Conservation (phyloP, 1,140 invertebrate species). For the Harpegnathos saltator region DNA sequence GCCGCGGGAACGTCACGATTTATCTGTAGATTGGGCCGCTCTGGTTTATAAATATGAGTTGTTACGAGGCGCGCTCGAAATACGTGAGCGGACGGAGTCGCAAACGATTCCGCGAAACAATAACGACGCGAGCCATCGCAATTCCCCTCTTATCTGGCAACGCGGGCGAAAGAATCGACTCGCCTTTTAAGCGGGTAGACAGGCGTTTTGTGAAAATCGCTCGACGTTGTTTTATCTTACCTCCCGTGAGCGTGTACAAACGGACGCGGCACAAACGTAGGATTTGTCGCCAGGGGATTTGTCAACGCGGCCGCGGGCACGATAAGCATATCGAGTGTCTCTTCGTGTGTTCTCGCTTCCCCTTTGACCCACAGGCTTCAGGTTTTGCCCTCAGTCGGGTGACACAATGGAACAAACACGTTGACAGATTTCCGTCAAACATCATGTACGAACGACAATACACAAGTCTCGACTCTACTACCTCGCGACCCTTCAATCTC, state of each 20-base stretch:
- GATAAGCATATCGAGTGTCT: constrained; percentile 53
- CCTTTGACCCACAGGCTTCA: constrained; percentile 19
- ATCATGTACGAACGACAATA: constrained; percentile 8
- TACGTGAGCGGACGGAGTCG: neutral
- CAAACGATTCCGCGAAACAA: neutral
- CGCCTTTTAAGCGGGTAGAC: constrained; percentile 12
- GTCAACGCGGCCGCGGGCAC: neutral
- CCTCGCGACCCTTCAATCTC: constrained; percentile 13
- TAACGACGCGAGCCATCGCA: neutral
- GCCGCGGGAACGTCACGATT: constrained; percentile 2
- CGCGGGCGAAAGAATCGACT: constrained; percentile 8
- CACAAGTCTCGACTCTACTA: neutral
- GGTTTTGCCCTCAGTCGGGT: constrained; percentile 4
- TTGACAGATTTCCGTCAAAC: constrained; percentile 18
- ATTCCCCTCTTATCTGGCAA: neutral
- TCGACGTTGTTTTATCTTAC: constrained; percentile 46
- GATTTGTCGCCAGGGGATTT: constrained; percentile 41
- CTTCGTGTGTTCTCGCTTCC: constrained; percentile 12
- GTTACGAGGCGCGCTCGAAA: neutral
- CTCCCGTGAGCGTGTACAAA: constrained; percentile 5
- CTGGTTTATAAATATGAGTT: constrained; percentile 3
- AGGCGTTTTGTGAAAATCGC: constrained; percentile 12
- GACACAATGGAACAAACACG: constrained; percentile 40
- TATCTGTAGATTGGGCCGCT: neutral
- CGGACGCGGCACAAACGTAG: constrained; percentile 43